Evolutionary conservation across 92 coral and sea anemone genomes (phyloP).

Genomic region (Diadumene lineata): DNA sequence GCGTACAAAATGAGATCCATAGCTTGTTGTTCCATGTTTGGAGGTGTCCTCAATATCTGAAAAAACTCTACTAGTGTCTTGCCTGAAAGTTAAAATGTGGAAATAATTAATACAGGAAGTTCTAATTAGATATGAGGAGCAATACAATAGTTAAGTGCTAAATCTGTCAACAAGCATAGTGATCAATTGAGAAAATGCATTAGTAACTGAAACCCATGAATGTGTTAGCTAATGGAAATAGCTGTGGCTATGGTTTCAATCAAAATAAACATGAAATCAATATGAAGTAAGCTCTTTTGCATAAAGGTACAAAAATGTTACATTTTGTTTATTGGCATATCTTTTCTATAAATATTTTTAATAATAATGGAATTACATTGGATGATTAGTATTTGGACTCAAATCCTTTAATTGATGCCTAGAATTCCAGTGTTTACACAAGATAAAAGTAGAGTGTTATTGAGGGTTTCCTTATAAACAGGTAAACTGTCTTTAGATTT

Average conservation of each 20-base stretch:
- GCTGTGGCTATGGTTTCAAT: neutral
- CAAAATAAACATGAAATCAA: neutral
- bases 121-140: neutral
- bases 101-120: neutral
- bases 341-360: neutral
- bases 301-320: neutral
- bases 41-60: constrained; percentile 56
- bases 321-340: neutral
- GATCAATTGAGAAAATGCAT: neutral
- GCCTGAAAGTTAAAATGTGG: constrained; percentile 45
- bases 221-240: neutral
- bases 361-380: neutral
- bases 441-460: neutral
- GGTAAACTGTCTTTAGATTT: neutral
- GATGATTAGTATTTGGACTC: neutral
- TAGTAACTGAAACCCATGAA: neutral
- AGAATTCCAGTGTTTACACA: constrained; percentile 12
- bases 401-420: constrained; percentile 15
- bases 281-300: neutral
- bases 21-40: constrained; percentile 59
- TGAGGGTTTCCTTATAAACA: neutral
- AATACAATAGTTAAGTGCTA: no score
- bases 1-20: constrained; percentile 70
- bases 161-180: neutral
- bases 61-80: constrained; percentile 81